phyloP scores from a whole-genome alignment of 2,888 invertebrate genomes.

The Agrypnus murinus region DNA sequence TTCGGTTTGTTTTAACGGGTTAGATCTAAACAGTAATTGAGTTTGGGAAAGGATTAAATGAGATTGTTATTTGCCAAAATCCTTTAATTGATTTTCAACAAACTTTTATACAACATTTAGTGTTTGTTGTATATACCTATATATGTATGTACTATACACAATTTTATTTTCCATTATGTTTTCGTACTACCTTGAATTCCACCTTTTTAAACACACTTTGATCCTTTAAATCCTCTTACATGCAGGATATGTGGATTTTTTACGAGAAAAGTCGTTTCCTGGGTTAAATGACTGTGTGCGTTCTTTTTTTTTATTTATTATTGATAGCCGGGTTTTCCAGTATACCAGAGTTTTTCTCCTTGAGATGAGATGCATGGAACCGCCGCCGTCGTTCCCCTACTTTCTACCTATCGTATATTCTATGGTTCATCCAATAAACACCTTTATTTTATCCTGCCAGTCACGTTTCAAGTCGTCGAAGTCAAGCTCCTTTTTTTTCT shows the following conservation, averaged over 20 bases:
- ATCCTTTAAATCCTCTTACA: not conserved
- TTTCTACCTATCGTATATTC: too few relatives aligned
- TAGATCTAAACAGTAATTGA: constrained; percentile 15
- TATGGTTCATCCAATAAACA: constrained; percentile 11
- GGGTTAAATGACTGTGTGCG: not conserved
- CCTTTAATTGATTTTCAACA: constrained; percentile 12
- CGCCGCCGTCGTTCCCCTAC: not conserved
- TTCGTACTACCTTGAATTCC: not conserved
- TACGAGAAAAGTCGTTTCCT: constrained; percentile 11
- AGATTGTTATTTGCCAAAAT: constrained; percentile 15
- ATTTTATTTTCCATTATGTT: too few relatives aligned
- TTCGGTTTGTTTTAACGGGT: constrained; percentile 12
- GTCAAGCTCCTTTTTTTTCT: constrained; percentile 16
- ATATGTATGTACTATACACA: too few relatives aligned
- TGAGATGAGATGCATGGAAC: not conserved
- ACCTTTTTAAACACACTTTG: not conserved
- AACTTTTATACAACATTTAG: too few relatives aligned
- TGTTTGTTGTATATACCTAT: too few relatives aligned
- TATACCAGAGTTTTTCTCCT: not conserved
- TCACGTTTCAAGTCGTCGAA: constrained; percentile 10
- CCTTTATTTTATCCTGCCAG: constrained; percentile 16
- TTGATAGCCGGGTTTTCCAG: constrained; percentile 1
- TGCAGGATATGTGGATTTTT: not conserved
- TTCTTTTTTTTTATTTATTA: constrained; percentile 17
- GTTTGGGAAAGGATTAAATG: constrained; percentile 14